These are phyloP conservation scores for Entomobrya proxima DNA, from an alignment of 2,888 invertebrate genomes.

Conservation along the genomic window DNA sequence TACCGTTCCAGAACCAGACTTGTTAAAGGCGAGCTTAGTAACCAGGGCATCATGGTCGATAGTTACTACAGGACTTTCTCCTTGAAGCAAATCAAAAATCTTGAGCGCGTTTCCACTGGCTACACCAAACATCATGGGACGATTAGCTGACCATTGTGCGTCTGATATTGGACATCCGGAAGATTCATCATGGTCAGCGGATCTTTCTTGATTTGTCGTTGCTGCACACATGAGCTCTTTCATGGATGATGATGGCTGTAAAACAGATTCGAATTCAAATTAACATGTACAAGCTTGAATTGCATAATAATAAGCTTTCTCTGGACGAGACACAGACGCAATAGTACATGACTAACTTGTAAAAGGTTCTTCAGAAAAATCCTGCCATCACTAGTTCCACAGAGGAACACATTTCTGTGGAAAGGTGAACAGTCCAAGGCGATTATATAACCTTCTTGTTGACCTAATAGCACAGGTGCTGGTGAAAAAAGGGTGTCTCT, in stretches of 20 bases:
- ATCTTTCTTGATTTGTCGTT: not conserved
- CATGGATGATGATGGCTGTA: constrained; percentile 51
- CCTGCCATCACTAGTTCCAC: constrained; percentile 63
- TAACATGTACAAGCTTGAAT: no score
- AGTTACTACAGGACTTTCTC: constrained; percentile 37
- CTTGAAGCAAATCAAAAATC: constrained; percentile 67
- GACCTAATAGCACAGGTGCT: constrained; percentile 49
- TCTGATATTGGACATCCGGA: constrained; percentile 46
- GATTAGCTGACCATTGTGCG: constrained; percentile 71
- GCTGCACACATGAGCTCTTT: constrained; percentile 20
- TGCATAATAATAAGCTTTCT: no score
- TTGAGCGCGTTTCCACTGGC: constrained; percentile 52
- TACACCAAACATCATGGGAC: constrained; percentile 72
- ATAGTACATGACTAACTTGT: constrained; percentile 37
- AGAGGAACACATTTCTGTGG: constrained; percentile 71
- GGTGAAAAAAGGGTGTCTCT: constrained; percentile 64
- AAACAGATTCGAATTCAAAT: not conserved
- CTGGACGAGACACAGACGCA: not conserved
- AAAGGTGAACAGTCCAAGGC: constrained; percentile 72
- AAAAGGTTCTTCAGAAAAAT: constrained; percentile 69
- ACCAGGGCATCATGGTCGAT: constrained; percentile 57
- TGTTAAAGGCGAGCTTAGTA: constrained; percentile 63
- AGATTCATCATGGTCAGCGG: constrained; percentile 20
- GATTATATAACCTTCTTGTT: constrained; percentile 60
- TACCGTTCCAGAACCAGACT: constrained; percentile 59